Evolutionary conservation across 2,113 vertebrate genomes (phyloP).

Genomic region (Hyaena hyaena): DNA sequence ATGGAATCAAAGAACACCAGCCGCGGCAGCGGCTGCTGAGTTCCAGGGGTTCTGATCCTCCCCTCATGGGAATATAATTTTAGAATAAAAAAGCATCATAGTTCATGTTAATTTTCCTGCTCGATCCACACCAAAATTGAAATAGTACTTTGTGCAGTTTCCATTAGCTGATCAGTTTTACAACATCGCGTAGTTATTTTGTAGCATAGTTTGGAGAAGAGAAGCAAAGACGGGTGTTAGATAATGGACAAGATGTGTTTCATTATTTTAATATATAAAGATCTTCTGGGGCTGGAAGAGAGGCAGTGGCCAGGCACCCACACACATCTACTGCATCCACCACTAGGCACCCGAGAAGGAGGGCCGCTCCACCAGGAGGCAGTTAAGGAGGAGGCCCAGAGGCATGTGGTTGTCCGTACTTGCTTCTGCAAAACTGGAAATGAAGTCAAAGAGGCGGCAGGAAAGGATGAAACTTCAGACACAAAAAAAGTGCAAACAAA

Average conservation of each 20-base stretch:
- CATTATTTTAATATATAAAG: neutral
- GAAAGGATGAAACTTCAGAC: neutral
- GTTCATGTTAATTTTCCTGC: neutral
- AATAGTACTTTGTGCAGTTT: neutral
- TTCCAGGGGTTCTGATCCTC: neutral
- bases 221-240: neutral
- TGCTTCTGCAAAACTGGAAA: neutral
- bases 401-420: rapidly evolving
- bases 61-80: neutral
- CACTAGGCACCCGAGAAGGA: neutral
- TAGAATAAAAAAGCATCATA: neutral
- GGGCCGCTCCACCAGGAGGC: too few relatives aligned
- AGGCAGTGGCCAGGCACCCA: neutral
- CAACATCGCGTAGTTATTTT: neutral
- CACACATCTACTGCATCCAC: neutral
- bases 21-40: too few relatives aligned
- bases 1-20: neutral
- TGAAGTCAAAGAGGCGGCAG: neutral
- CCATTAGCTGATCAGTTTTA: neutral
- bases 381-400: neutral
- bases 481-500: neutral
- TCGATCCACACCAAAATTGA: neutral
- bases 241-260: neutral
- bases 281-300: neutral
- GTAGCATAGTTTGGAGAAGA: neutral